A percentile compares a stretch with the other conserved stretches of the same genome.
Evolutionary conservation across 2,797 vertebrate species (phyloP).

Genomic region (Mus minutoides): DNA sequence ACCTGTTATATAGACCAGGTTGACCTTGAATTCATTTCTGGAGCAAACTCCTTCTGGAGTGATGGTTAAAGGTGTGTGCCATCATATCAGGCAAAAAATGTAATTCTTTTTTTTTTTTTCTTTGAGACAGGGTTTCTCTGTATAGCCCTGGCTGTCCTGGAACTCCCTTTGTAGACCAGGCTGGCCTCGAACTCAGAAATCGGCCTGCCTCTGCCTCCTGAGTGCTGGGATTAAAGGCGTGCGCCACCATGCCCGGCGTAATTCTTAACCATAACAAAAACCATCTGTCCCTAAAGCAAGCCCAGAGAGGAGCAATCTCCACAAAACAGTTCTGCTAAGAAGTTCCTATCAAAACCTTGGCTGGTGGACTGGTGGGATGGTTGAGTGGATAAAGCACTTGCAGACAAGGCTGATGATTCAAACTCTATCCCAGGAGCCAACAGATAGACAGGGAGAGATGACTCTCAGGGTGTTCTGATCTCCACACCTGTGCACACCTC

Average conservation of each 20-base stretch:
- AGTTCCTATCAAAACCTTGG: background rate
- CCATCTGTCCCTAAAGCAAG: background rate
- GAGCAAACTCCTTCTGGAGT: no score
- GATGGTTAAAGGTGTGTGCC: background rate
- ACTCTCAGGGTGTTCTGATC: background rate
- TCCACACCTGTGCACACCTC: background rate
- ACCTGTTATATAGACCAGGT: background rate
- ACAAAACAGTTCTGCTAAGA: background rate
- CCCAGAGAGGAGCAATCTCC: background rate
- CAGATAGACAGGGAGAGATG: background rate
- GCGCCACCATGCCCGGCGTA: background rate
- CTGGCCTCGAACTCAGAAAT: no score
- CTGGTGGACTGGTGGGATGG: background rate
- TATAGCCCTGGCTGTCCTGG: no score
- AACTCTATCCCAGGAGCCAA: background rate
- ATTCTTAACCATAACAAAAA: slow-evolving; percentile 32
- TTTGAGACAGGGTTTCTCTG: no score
- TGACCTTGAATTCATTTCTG: background rate
- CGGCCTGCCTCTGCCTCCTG: no score
- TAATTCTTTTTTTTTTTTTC: no score
- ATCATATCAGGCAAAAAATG: background rate
- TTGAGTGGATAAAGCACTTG: background rate
- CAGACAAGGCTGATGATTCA: background rate
- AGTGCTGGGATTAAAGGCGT: no score
- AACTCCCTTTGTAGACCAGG: no score